A percentile compares a stretch with the other conserved stretches of the same genome.
Conservation (phyloP, 2,113 vertebrate species). For the Epinephelus moara region DNA sequence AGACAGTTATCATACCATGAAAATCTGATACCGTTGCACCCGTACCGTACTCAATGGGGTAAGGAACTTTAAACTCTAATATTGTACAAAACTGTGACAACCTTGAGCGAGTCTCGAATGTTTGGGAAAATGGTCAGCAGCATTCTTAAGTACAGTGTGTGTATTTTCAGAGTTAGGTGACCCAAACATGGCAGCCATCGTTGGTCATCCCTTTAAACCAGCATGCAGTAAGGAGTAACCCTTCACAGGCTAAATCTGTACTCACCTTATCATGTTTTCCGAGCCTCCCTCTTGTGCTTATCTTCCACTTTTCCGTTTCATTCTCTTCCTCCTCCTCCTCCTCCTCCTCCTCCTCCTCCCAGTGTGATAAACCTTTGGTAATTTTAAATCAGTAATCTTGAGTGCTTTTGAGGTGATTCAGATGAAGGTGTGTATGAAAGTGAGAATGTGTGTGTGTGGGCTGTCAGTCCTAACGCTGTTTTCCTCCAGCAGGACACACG, state of each 20-base stretch:
- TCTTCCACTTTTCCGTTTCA: not conserved
- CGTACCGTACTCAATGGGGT: no score
- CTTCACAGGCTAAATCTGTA: slow-evolving; percentile 5
- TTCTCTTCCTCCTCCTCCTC: no score
- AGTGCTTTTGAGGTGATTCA: not conserved
- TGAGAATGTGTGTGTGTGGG: not conserved
- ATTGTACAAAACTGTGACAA: no score
- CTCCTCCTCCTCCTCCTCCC: not conserved
- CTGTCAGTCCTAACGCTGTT: not conserved
- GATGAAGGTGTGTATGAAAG: not conserved
- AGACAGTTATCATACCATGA: no score
- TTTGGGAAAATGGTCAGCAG: not conserved
- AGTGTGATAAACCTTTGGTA: no score
- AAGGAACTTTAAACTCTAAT: no score
- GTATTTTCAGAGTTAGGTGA: not conserved
- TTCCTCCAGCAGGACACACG: slow-evolving; percentile 1
- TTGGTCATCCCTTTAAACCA: not conserved
- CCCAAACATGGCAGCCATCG: not conserved
- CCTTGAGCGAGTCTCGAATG: not conserved
- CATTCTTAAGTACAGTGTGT: not conserved
- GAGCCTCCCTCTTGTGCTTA: slow-evolving; percentile 4
- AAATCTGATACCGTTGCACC: no score
- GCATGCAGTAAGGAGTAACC: not conserved
- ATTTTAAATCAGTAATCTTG: not conserved
- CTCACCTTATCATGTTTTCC: slow-evolving; percentile 33